Conservation (phyloP, 2,888 invertebrate species). For the Orthosia gothica region DNA sequence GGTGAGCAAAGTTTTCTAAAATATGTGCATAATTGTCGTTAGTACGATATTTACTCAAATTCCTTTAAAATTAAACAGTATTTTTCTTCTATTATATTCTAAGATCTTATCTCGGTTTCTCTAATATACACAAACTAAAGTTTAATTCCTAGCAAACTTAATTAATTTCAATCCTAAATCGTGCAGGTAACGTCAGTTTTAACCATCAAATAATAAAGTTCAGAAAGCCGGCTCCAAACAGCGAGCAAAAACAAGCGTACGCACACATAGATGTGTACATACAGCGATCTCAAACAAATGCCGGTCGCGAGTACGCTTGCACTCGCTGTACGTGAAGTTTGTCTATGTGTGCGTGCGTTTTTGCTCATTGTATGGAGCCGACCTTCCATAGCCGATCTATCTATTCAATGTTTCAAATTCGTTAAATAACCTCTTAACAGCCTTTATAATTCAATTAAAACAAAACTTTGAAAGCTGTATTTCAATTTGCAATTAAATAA, state of each 20-base stretch:
- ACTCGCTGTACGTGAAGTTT: background rate
- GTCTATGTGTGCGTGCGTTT: background rate
- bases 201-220: fast-evolving
- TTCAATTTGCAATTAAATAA: constrained; percentile 34
- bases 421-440: constrained; percentile 9
- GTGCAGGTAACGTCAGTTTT: constrained; percentile 21
- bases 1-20: too few species aligned
- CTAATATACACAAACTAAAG: constrained; percentile 25
- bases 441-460: constrained; percentile 43
- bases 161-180: constrained; percentile 23
- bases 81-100: background rate
- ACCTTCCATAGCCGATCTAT: constrained; percentile 1
- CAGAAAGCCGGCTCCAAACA: background rate
- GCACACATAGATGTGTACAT: background rate
- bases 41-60: background rate
- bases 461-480: constrained; percentile 19
- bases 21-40: too few species aligned
- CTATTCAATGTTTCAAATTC: background rate
- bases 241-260: background rate
- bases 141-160: constrained; percentile 24
- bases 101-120: background rate
- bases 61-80: background rate
- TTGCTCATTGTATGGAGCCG: fast-evolving
- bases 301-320: too few species aligned
- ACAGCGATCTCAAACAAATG: background rate